These are phyloP conservation scores for Dinomys branickii DNA, from an alignment of 2,113 vertebrate species.

Conservation along the genomic window DNA sequence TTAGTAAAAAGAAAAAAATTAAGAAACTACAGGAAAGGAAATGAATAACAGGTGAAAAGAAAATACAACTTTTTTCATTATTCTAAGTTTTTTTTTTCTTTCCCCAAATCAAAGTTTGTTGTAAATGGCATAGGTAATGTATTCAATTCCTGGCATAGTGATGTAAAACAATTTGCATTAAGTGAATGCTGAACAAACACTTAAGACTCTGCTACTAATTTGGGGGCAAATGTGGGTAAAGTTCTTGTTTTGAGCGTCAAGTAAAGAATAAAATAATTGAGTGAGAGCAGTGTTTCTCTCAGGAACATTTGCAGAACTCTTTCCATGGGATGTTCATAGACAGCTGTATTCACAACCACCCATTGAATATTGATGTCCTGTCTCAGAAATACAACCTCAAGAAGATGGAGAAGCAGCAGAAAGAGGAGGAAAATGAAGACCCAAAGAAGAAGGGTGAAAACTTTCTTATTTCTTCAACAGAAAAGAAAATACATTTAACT, in stretches of 20 bases:
- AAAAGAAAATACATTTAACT: not conserved
- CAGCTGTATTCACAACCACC: not conserved
- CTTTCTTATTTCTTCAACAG: not conserved
- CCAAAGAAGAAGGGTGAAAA: not conserved
- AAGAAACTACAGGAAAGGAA: not conserved
- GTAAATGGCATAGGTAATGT: not conserved
- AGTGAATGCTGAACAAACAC: not conserved
- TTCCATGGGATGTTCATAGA: not conserved
- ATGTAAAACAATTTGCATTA: not conserved
- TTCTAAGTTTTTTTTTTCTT: not conserved
- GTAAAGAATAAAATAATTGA: not conserved
- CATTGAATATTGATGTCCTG: not conserved
- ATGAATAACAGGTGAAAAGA: not conserved
- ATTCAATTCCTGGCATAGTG: not conserved
- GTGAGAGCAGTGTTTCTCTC: not conserved
- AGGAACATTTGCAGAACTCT: not conserved
- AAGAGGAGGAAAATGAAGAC: not conserved
- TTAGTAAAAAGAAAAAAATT: not conserved
- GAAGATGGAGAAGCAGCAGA: not conserved
- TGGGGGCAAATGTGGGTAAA: not conserved
- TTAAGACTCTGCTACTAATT: not conserved
- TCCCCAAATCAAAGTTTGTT: conserved; percentile 35
- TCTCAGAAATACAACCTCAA: not conserved
- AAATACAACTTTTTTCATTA: not conserved
- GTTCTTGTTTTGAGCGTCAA: not conserved